A percentile compares a stretch with the other conserved stretches of the same genome.
Evolutionary conservation across 2,888 invertebrate genomes (phyloP).

Genomic region (Blera fallax): DNA sequence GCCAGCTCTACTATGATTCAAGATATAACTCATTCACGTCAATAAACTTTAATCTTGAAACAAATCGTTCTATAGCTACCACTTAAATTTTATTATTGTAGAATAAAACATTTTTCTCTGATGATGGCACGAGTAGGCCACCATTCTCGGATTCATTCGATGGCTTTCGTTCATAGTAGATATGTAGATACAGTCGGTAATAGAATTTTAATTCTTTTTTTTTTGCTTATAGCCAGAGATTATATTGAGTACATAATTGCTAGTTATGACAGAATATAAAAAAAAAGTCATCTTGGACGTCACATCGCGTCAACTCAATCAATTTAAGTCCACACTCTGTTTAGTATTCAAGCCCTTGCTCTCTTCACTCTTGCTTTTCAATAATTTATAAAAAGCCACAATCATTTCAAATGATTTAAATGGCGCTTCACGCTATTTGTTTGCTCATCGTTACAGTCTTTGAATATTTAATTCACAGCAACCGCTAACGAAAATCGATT

Average conservation of each 20-base stretch:
- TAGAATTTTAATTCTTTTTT: neutral
- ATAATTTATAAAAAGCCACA: slow-evolving; percentile 18
- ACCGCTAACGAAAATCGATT: slow-evolving; percentile 7
- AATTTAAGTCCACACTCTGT: neutral
- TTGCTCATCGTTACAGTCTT: slow-evolving; percentile 5
- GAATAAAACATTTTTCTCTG: neutral
- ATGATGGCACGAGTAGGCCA: neutral
- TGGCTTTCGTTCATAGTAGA: neutral
- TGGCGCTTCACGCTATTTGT: slow-evolving; percentile 39
- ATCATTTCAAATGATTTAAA: slow-evolving; percentile 53
- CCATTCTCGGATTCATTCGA: neutral
- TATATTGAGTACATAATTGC: neutral
- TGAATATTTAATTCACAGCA: slow-evolving; percentile 39
- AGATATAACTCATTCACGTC: neutral
- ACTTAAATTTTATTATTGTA: neutral
- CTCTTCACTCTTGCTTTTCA: slow-evolving; percentile 59
- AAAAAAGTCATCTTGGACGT: neutral
- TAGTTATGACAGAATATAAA: neutral
- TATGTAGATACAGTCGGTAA: neutral
- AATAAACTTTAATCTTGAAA: neutral
- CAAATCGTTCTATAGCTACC: neutral
- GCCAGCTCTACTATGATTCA: neutral
- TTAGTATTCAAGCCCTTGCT: slow-evolving; percentile 25
- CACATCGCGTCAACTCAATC: slow-evolving; percentile 15
- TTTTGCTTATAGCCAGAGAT: neutral